Base-by-base conservation (phyloP, 2,888 invertebrate species). In the Sinhomidia bicolor region DNA sequence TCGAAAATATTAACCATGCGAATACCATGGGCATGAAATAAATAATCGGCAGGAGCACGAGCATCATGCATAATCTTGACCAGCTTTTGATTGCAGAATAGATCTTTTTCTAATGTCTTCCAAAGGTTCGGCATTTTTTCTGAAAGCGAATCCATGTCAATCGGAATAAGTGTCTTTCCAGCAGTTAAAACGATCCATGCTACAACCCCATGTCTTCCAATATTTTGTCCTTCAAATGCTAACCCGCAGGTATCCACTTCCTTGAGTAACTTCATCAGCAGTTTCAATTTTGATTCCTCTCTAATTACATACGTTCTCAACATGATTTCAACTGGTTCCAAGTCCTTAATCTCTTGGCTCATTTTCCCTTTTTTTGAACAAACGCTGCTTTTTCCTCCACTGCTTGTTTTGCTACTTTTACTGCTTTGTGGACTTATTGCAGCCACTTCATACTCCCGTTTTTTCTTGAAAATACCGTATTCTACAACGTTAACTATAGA, bases 61-160 rank as follows among this genome's bases (percentile, higher is more conserved):
- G 95, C 95, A 92, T 95, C 95, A 93, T 95, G 95, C 41, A 95
- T 94, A 90, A 95, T 95, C 93, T 95, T 95, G 85, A 94, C 94
- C 36, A 94, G 94, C 78, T 91, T 92, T 44, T 94, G 94, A 93
- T 93, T 93, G 62, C 93, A 91, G 54, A 93, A 90, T 12, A 93
- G 92, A 57, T 81, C 79, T 65, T 60, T 88, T 92, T 94, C 94
- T 80, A 95, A 93, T 4, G 95, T 91, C 65, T 94, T 93, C 90
- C 94, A 94, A 6, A 95, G 92, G 1, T 95, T 95, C 68, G 92
- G 89, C 20, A 92, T 91, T 7, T 91, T 90, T 36, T 90, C 88
- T 9, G 93, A 93, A 23, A 94, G 90, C 1, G 85, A 79, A 3
- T 93, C 89, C 23, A 93, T 92, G 90, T 94, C 93, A 92, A 94